Base-by-base conservation (phyloP, 1,140 invertebrate species). In the Lanistes nyassanus region DNA sequence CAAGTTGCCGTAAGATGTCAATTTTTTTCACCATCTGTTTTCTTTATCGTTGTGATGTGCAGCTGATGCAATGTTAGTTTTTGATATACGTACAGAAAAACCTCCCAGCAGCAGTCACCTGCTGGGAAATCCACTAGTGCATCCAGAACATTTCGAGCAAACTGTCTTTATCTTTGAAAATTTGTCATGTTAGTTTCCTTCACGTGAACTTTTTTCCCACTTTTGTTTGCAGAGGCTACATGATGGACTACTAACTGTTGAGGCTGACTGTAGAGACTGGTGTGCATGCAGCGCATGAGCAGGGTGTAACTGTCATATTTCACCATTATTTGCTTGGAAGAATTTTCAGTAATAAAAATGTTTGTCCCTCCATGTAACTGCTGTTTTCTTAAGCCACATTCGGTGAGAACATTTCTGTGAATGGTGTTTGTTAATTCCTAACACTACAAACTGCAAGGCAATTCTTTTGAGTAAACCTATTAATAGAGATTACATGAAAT, bases 1-100 rank as follows among this genome's bases (percentile, higher is more conserved):
- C 94, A 99, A 99, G 91, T 88, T 99, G 78, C 98, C 98, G 86
- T 90, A 85, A 88, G 88, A 87, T 36, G 75, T 71, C 19, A 77
- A 76, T 67, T 34, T 65, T 42, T 65, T 34, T 34, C n/a, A 36
- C 29, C 39, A 6, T 31, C 31, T 65, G 34, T 11, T 62, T 7
- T 62, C n/a, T n/a, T 62, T 7, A 16, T 11, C 6, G n/a, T 6
- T 31, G 23, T 26, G 58, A 26, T 16, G 9, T 26, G 58, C 31
- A 26, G n/a, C 31, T 11, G 58, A 23, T 62, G n/a, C 58, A 62
- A 6, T 62, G 26, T 62, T n/a, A 26, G 6, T 11, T 6, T 26
- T 26, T 7, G n/a, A 65, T 65, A 36, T 26, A 23, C 21, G 19
- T 26, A 29, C 19, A 11, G 7, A 29, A 34, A 5, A 19, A 36